Conservation (phyloP, 1,140 invertebrate species). For the Temnothorax curvispinosus region DNA sequence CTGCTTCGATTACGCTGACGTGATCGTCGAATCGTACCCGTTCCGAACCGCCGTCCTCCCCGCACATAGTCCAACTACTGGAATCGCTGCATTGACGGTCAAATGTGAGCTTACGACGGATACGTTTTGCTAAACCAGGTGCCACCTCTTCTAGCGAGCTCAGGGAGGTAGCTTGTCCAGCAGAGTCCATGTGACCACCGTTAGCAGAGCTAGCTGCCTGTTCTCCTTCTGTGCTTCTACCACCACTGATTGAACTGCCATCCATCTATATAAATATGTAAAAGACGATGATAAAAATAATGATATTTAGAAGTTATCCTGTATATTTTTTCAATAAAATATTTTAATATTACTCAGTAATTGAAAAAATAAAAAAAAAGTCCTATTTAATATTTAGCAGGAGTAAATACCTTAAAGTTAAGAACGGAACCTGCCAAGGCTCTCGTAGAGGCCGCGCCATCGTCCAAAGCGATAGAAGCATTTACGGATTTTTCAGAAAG, state of each 20-base stretch:
- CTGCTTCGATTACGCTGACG: conserved; percentile 84
- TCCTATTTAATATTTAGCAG: not conserved
- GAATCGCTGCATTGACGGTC: conserved; percentile 83
- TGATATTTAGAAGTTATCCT: not conserved
- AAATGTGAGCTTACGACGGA: conserved; percentile 79
- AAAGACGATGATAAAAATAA: not conserved
- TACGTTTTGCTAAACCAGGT: conserved; percentile 82
- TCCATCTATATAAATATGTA: conserved; percentile 76
- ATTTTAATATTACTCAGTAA: not conserved
- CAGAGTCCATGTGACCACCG: conserved; percentile 79
- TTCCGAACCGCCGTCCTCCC: conserved; percentile 88
- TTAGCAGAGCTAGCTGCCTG: conserved; percentile 76
- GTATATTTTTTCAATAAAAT: not conserved
- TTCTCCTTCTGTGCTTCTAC: conserved; percentile 78
- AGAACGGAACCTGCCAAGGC: conserved; percentile 92
- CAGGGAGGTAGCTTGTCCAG: conserved; percentile 84
- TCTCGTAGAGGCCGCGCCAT: conserved; percentile 90
- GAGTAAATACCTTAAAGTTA: conserved; percentile 87
- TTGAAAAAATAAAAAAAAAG: not conserved
- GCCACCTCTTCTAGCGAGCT: conserved; percentile 86
- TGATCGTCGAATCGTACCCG: conserved; percentile 87
- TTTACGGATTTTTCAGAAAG: conserved; percentile 90
- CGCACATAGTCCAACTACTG: conserved; percentile 81
- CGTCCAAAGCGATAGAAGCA: conserved; percentile 88
- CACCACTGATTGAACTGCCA: conserved; percentile 77